phyloP scores from a whole-genome alignment of 2,113 vertebrate species.

The Oceanites oceanicus region DNA sequence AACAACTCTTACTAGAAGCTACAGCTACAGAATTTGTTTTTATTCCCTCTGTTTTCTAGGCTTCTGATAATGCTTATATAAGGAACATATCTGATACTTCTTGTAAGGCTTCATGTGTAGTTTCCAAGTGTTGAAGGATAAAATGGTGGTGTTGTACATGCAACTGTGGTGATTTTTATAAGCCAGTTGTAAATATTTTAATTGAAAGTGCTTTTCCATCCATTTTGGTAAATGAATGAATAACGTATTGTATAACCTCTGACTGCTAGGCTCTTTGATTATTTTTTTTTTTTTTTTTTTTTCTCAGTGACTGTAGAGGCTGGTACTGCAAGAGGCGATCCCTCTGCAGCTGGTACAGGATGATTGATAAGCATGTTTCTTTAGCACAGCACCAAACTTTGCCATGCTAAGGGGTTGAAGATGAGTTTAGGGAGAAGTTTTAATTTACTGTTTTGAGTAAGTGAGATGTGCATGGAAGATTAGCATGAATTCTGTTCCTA shows the following conservation, averaged over 20 bases:
- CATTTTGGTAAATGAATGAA: conserved; percentile 78
- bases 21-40: neutral
- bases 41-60: neutral
- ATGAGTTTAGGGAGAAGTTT: conserved; percentile 27
- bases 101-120: neutral
- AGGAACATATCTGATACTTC: neutral
- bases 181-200: conserved; percentile 20
- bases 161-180: neutral
- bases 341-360: conserved; percentile 79
- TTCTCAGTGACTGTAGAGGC: conserved; percentile 80
- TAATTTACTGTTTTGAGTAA: neutral
- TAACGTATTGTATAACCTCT: conserved; percentile 83
- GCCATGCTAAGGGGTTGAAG: neutral
- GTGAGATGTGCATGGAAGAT: neutral
- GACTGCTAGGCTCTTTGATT: conserved; percentile 67
- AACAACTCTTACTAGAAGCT: neutral
- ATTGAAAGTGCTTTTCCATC: conserved; percentile 41
- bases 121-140: neutral
- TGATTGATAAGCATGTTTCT: conserved; percentile 66
- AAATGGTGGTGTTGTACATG: neutral
- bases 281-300: neutral
- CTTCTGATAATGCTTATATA: neutral
- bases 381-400: conserved; percentile 36
- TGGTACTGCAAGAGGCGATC: conserved; percentile 86
- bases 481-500: conserved; percentile 38